Evolutionary conservation across 1,140 invertebrate genomes (phyloP).

Genomic region (Platyscapa corneri): DNA sequence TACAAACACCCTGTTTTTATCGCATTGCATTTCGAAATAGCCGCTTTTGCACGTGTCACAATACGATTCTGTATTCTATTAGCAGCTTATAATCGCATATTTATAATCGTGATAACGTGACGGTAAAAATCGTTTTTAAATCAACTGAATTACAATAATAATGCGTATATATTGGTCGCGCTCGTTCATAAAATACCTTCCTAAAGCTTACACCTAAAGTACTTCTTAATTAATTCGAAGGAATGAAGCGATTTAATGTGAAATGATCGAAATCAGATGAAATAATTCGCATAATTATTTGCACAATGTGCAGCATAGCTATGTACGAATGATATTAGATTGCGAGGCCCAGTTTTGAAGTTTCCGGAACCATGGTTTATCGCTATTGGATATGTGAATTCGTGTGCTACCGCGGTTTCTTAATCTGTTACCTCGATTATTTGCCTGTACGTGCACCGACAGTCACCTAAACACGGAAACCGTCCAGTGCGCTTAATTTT

Average conservation of each 20-base stretch:
- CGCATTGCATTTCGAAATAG: too few species aligned
- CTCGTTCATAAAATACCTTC: too few species aligned
- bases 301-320: conserved; percentile 4
- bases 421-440: conserved; percentile 14
- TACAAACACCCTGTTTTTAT: conserved; percentile 25
- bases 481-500: not conserved
- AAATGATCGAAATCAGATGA: too few species aligned
- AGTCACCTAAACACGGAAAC: not conserved
- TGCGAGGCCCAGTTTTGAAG: not conserved
- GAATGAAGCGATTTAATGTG: too few species aligned
- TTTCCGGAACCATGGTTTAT: conserved; percentile 32
- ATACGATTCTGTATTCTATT: too few species aligned
- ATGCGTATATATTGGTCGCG: too few species aligned
- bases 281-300: too few species aligned
- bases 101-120: not conserved
- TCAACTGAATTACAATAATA: too few species aligned
- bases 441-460: conserved; percentile 13
- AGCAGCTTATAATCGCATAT: not conserved
- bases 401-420: conserved; percentile 42
- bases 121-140: too few species aligned
- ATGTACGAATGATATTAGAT: not conserved
- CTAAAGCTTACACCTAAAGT: too few species aligned
- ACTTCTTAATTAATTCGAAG: too few species aligned
- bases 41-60: too few species aligned
- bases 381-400: conserved; percentile 59